Percentiles rank a stretch among this genome's conserved stretches.
Evolutionary conservation across 2,113 vertebrate species (phyloP).

Genomic region (Mola mola): DNA sequence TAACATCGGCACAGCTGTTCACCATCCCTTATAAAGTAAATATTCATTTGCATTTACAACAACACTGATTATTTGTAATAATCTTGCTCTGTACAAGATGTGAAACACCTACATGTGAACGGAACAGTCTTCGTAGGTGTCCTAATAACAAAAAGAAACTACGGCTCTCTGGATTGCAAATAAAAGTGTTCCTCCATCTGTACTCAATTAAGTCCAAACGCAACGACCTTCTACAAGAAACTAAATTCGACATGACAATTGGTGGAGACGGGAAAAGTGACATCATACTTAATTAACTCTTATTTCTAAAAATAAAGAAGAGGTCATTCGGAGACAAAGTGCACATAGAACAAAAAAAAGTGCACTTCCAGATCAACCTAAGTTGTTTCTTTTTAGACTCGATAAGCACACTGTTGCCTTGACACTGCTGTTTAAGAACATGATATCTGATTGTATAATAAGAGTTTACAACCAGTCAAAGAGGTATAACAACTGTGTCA

Average conservation of each 20-base stretch:
- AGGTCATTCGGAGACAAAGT: too few relatives aligned
- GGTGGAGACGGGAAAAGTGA: constrained; percentile 16
- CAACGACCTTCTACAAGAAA: background rate
- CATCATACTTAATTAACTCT: constrained; percentile 2
- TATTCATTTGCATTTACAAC: background rate
- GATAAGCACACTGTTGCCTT: too few relatives aligned
- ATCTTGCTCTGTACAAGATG: background rate
- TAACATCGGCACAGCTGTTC: too few relatives aligned
- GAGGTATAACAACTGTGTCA: too few relatives aligned
- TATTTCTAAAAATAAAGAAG: background rate
- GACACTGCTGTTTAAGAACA: too few relatives aligned
- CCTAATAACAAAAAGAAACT: background rate
- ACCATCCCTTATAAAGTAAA: too few relatives aligned
- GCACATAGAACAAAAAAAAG: too few relatives aligned
- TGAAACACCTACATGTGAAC: background rate
- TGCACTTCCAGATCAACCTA: too few relatives aligned
- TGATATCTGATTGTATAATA: too few relatives aligned
- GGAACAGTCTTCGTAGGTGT: background rate
- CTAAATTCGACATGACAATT: background rate
- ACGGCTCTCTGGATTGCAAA: background rate
- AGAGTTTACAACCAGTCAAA: too few relatives aligned
- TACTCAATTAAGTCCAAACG: constrained; percentile 13
- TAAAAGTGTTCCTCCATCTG: constrained; percentile 1
- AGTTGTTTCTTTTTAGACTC: too few relatives aligned
- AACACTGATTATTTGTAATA: background rate